Conservation (phyloP, 2,888 invertebrate species). For the Netelia inedita region DNA sequence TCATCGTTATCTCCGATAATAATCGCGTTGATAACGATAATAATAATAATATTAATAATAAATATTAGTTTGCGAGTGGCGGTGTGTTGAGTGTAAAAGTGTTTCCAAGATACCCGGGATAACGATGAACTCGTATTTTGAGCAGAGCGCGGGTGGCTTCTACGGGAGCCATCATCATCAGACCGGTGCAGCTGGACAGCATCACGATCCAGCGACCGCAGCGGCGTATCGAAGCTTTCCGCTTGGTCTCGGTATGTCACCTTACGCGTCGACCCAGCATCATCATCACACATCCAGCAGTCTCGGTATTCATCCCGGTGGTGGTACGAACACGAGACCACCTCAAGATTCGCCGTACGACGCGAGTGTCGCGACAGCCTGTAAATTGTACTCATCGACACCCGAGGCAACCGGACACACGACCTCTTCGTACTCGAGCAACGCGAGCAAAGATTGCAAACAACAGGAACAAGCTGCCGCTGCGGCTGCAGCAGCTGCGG, state of each 20-base stretch:
- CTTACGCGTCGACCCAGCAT: constrained; percentile 90
- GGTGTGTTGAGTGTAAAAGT: constrained; percentile 79
- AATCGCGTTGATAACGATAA: no score
- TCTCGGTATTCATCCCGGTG: constrained; percentile 87
- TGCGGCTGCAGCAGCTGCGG: constrained; percentile 80
- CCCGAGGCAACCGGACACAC: constrained; percentile 88
- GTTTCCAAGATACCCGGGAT: constrained; percentile 84
- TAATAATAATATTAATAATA: no score
- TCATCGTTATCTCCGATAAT: no score
- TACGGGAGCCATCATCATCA: constrained; percentile 96
- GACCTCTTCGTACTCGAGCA: constrained; percentile 86
- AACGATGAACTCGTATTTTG: constrained; percentile 97
- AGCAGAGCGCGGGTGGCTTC: constrained; percentile 94
- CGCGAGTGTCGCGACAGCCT: constrained; percentile 94
- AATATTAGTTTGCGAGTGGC: constrained; percentile 71
- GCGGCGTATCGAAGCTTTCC: constrained; percentile 94
- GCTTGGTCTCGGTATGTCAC: constrained; percentile 93
- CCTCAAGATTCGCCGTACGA: constrained; percentile 97
- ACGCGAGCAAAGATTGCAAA: constrained; percentile 91
- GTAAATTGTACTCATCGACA: constrained; percentile 92
- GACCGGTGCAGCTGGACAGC: constrained; percentile 88
- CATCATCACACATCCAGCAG: constrained; percentile 88
- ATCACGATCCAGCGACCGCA: constrained; percentile 91
- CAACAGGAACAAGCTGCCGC: constrained; percentile 87
- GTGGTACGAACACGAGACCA: constrained; percentile 91